A percentile compares a stretch with the other conserved stretches of the same genome.
Conservation (phyloP, 2,113 vertebrate species). For the Chrysochloris asiatica region DNA sequence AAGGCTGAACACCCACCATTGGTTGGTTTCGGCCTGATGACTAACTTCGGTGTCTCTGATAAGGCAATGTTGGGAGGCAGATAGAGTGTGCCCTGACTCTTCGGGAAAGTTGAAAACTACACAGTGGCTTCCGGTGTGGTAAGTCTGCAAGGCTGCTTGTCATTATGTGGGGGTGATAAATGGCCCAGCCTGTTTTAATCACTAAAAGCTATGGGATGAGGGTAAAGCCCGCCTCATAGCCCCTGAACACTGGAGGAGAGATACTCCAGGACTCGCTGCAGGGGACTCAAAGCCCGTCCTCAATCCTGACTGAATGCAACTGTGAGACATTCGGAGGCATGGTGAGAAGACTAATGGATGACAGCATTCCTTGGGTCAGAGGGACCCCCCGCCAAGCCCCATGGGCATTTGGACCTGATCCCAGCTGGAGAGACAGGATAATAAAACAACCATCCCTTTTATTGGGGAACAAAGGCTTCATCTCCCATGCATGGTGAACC, state of each 20-base stretch:
- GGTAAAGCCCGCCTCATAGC: too few species aligned
- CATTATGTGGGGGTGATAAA: not conserved
- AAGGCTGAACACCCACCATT: too few species aligned
- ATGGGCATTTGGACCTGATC: not conserved
- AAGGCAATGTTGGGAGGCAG: not conserved
- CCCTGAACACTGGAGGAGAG: too few species aligned
- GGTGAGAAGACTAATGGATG: too few species aligned
- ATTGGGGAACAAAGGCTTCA: not conserved
- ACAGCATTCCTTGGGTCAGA: too few species aligned
- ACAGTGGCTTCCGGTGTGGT: not conserved
- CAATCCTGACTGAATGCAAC: too few species aligned
- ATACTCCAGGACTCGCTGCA: too few species aligned
- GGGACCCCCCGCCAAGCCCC: too few species aligned
- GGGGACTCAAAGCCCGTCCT: not conserved
- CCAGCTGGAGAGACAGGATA: not conserved
- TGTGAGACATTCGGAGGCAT: too few species aligned
- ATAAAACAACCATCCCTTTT: not conserved
- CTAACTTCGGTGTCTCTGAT: too few species aligned
- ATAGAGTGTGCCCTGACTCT: not conserved
- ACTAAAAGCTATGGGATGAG: too few species aligned
- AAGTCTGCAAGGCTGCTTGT: not conserved
- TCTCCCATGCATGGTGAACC: too few species aligned
- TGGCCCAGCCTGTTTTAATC: not conserved
- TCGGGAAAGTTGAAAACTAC: not conserved
- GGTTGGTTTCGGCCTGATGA: not conserved